These are phyloP conservation scores for Montipora foliosa DNA, from an alignment of 64 coral and sea anemone genomes.

Conservation along the genomic window DNA sequence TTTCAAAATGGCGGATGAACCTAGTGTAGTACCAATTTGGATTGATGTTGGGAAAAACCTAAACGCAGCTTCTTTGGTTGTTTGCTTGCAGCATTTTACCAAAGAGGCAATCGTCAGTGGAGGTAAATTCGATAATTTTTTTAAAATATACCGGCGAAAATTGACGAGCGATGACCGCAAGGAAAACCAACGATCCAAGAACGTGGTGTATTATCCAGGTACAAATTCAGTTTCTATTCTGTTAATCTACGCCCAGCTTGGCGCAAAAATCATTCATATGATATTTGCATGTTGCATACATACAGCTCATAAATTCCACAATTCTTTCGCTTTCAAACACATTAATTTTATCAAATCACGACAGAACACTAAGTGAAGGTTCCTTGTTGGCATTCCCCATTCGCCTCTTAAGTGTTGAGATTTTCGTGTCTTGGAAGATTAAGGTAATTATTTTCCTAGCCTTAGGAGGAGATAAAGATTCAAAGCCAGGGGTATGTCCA, in stretches of 20 bases:
- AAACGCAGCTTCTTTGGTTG: background rate
- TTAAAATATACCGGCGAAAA: background rate
- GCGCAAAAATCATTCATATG: background rate
- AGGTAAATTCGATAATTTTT: background rate
- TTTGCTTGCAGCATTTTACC: background rate
- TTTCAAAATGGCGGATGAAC: conserved; percentile 41
- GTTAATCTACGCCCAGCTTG: background rate
- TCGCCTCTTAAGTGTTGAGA: too few relatives aligned
- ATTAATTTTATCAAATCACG: too few relatives aligned
- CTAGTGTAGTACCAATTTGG: background rate
- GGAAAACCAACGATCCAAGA: background rate
- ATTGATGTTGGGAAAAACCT: conserved; percentile 30
- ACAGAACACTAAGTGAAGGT: too few relatives aligned
- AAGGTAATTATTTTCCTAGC: too few relatives aligned
- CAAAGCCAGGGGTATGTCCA: too few relatives aligned
- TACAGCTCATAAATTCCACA: too few relatives aligned
- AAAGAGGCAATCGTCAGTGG: background rate
- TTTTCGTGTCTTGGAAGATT: too few relatives aligned
- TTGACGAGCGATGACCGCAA: background rate
- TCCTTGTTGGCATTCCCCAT: too few relatives aligned
- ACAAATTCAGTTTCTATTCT: background rate
- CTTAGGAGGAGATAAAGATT: too few relatives aligned
- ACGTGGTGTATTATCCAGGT: conserved; percentile 15
- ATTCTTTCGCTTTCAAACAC: too few relatives aligned
- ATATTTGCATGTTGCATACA: too few relatives aligned